Base-by-base conservation (phyloP, 2,113 vertebrate species). In the Xiphorhynchus elegans region DNA sequence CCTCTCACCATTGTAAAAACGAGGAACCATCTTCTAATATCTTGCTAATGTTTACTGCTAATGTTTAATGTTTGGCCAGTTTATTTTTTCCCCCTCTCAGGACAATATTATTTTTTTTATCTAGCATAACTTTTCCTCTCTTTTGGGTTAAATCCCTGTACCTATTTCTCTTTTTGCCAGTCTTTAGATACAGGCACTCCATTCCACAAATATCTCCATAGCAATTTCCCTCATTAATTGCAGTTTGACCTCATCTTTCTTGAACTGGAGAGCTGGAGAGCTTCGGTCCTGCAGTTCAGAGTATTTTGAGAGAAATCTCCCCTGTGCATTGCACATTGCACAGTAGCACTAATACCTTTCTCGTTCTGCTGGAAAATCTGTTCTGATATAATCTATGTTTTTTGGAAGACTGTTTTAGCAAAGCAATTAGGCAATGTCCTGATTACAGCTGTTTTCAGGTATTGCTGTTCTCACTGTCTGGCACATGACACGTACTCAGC, bases 401-500 rank as follows among this genome's bases (percentile, higher is more conserved):
- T 89, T 84, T 37, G 16, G 47, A 80, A 72, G 37, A 23, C 31
- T 76, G 42, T 25, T 26, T 60, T 47, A 60, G 70, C 64, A 75
- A 49, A 62, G 40, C 25, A 52, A 5, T 59, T 89, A 11, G 10
- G 50, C 1, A 10, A 42, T 2, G 1, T 53, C 40, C 46, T 64
- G 28, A 28, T 44, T 23, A 35, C 44, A 47, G 23, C 56, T 74
- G 24, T 26, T n/a, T 31, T 63, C 53, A 63, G 47, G 42, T 39
- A 5, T 5, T 24, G 40, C 40, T 26, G 42, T 72, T 79, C 68
- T 76, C 56, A 29, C 50, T 66, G 24, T 29, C 28, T 79, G 87
- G 46, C 68, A 28, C 1, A 1, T 1, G 13, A 20, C 20, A 24
- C 0, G 0, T 26, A 8, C 49, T 3, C 33, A 25, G 5, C 31